Evolutionary conservation across 2,797 vertebrate species (phyloP).

Genomic region (Hafferia zeledoni): DNA sequence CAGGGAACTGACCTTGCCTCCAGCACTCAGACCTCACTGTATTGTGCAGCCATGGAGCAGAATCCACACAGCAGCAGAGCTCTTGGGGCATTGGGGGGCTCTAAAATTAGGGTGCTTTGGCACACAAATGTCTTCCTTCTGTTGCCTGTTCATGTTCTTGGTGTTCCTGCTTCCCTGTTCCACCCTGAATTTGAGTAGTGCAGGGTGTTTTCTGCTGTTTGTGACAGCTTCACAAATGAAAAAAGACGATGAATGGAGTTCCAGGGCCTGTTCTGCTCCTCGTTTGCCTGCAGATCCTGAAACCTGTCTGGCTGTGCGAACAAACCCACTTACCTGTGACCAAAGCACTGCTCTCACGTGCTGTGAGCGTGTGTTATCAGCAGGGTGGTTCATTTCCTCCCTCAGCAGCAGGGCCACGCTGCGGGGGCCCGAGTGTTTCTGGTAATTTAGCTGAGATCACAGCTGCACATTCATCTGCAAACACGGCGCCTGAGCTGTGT

Average conservation of each 20-base stretch:
- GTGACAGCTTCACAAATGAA: neutral
- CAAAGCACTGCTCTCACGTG: neutral
- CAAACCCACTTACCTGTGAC: constrained; percentile 17
- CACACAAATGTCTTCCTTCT: neutral
- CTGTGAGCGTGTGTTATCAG: neutral
- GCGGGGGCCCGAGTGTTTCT: constrained; percentile 64
- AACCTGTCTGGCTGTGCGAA: constrained; percentile 30
- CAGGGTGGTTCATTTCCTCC: constrained; percentile 58
- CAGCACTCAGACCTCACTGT: neutral
- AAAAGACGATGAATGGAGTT: neutral
- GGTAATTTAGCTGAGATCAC: constrained; percentile 66
- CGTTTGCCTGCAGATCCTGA: neutral
- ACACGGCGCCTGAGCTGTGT: constrained; percentile 31
- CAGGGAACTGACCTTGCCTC: neutral
- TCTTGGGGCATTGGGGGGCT: neutral
- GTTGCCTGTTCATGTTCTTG: neutral
- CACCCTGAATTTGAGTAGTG: neutral
- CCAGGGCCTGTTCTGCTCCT: neutral
- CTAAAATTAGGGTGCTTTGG: neutral
- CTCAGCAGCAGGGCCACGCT: neutral
- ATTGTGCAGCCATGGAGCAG: neutral
- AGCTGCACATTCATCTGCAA: constrained; percentile 46
- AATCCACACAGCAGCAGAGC: neutral
- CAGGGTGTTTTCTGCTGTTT: neutral
- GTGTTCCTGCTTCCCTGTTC: neutral